phyloP scores from a whole-genome alignment of 2,113 vertebrate genomes.

The Thermophis baileyi region DNA sequence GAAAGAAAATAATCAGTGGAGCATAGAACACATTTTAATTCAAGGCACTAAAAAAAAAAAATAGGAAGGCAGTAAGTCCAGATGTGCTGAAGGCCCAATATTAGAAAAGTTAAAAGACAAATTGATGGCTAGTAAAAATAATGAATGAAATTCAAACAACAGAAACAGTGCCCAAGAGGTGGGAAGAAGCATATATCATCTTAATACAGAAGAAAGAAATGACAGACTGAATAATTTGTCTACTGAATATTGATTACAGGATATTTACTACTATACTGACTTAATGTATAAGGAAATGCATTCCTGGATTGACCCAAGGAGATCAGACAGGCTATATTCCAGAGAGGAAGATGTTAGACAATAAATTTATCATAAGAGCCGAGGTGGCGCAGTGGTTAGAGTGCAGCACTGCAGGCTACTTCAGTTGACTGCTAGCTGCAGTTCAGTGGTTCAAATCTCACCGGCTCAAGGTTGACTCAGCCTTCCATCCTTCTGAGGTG shows the following conservation, averaged over 20 bases:
- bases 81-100: neutral
- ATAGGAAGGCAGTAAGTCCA: neutral
- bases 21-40: slow-evolving; percentile 10
- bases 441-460: too few relatives aligned
- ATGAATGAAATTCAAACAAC: neutral
- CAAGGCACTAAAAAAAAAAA: neutral
- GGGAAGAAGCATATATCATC: neutral
- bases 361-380: neutral
- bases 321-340: neutral
- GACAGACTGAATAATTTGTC: neutral
- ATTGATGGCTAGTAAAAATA: neutral
- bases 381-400: too few relatives aligned
- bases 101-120: neutral
- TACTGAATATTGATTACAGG: neutral
- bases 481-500: too few relatives aligned
- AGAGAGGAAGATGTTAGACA: neutral
- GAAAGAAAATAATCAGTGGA: neutral
- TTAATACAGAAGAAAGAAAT: neutral
- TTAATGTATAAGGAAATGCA: neutral
- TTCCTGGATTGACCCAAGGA: neutral
- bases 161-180: neutral
- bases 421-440: too few relatives aligned
- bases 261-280: neutral
- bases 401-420: too few relatives aligned
- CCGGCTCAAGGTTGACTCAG: too few relatives aligned